These are phyloP conservation scores for Typhlichthys eigenmanni DNA, from an alignment of 2,797 vertebrate species.

Conservation along the genomic window DNA sequence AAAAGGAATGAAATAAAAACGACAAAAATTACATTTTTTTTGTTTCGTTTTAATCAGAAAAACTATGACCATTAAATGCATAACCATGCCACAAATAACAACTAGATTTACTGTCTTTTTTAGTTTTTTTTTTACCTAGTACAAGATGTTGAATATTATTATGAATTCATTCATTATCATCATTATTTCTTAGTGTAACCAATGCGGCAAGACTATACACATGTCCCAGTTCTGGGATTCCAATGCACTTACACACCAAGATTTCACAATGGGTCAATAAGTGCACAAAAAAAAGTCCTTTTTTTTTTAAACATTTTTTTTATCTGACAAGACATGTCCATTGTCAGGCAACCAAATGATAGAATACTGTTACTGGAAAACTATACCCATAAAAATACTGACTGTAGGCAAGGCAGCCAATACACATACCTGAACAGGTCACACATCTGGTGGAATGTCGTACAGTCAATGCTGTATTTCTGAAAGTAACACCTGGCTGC, in stretches of 20 bases:
- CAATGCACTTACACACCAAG: conserved; percentile 94
- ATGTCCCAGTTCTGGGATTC: conserved; percentile 80
- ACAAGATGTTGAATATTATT: conserved; percentile 77
- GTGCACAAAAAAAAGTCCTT: conserved; percentile 89
- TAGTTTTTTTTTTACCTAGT: conserved; percentile 75
- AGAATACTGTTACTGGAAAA: conserved; percentile 93
- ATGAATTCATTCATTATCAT: conserved; percentile 62
- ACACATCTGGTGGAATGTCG: conserved; percentile 46
- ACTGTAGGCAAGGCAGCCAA: conserved; percentile 72
- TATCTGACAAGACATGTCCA: conserved; percentile 87
- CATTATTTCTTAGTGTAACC: conserved; percentile 82
- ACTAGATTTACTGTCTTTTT: conserved; percentile 84
- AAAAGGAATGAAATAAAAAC: conserved; percentile 69
- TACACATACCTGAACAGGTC: conserved; percentile 67
- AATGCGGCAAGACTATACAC: conserved; percentile 92
- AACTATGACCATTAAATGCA: conserved; percentile 93
- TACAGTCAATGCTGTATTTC: not conserved
- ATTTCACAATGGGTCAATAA: conserved; percentile 91
- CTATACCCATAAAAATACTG: conserved; percentile 89
- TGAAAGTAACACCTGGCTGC: conserved; percentile 26
- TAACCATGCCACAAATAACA: conserved; percentile 98
- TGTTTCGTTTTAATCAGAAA: conserved; percentile 74
- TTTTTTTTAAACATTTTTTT: conserved; percentile 69
- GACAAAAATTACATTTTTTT: conserved; percentile 48
- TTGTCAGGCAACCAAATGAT: conserved; percentile 92